phyloP scores from a whole-genome alignment of 2,113 vertebrate species.

The Ursus arctos region DNA sequence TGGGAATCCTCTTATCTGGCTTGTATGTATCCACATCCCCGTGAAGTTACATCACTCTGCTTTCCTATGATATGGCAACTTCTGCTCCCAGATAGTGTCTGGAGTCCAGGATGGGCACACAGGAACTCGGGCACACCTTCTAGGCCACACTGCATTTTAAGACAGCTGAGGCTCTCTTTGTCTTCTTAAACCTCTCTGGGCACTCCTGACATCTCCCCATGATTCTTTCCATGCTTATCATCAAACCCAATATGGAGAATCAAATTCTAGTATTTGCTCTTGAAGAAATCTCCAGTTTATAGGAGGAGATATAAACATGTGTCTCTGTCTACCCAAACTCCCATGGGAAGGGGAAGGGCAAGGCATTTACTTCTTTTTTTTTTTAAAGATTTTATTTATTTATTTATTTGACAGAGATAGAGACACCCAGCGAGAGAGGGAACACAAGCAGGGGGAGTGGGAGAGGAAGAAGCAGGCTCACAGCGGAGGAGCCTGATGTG shows the following conservation, averaged over 20 bases:
- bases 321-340: too few relatives aligned
- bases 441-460: too few relatives aligned
- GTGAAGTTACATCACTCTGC: too few relatives aligned
- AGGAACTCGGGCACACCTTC: neutral
- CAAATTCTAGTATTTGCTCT: neutral
- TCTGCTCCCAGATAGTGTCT: neutral
- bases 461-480: too few relatives aligned
- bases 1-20: neutral
- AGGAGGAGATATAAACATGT: too few relatives aligned
- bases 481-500: too few relatives aligned
- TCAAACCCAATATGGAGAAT: neutral
- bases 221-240: neutral
- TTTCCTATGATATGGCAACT: neutral
- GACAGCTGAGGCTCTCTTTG: neutral
- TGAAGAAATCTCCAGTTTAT: neutral
- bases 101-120: rapidly evolving
- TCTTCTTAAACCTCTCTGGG: too few relatives aligned
- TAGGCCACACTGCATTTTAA: neutral
- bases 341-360: too few relatives aligned
- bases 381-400: too few relatives aligned
- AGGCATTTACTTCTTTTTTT: neutral
- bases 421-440: too few relatives aligned
- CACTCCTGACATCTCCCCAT: neutral
- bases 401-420: too few relatives aligned
- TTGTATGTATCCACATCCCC: neutral